These are phyloP conservation scores for Paedocypris sp. DNA, from an alignment of 2,113 vertebrate genomes.

Conservation along the genomic window DNA sequence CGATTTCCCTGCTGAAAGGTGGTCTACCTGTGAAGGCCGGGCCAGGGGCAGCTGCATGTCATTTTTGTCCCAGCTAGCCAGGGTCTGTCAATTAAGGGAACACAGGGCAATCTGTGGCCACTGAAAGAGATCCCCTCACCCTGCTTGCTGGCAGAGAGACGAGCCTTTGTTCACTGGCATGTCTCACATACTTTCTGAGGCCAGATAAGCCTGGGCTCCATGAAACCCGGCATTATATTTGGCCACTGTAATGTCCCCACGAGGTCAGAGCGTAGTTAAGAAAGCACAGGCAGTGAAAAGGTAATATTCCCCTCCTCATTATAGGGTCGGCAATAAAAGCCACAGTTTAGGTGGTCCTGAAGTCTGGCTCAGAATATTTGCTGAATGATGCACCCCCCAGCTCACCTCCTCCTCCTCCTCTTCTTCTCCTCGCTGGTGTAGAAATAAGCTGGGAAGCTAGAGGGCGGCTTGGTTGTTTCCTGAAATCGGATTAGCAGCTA, in stretches of 20 bases:
- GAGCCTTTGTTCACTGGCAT: slow-evolving; percentile 81
- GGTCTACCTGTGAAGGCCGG: slow-evolving; percentile 58
- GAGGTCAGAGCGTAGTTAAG: slow-evolving; percentile 61
- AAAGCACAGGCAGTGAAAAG: slow-evolving; percentile 62
- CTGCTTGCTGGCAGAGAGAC: slow-evolving; percentile 69
- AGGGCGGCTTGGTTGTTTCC: slow-evolving; percentile 60
- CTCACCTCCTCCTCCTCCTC: slow-evolving; percentile 26
- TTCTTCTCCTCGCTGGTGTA: slow-evolving; percentile 41
- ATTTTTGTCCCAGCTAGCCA: slow-evolving; percentile 58
- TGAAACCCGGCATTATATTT: slow-evolving; percentile 85
- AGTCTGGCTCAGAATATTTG: slow-evolving; percentile 60
- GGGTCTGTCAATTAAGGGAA: slow-evolving; percentile 79
- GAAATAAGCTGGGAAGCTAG: slow-evolving; percentile 51
- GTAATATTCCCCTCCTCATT: slow-evolving; percentile 66
- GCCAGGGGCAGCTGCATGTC: slow-evolving; percentile 60
- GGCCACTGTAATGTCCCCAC: slow-evolving; percentile 63
- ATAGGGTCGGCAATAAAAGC: slow-evolving; percentile 64
- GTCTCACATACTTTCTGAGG: slow-evolving; percentile 90
- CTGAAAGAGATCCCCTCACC: slow-evolving; percentile 87
- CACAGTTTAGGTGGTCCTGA: slow-evolving; percentile 59
- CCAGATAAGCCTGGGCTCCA: slow-evolving; percentile 77
- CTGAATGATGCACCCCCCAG: slow-evolving; percentile 58
- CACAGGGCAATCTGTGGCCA: slow-evolving; percentile 78
- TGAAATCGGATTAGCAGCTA: slow-evolving; percentile 73
- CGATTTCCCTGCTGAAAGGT: slow-evolving; percentile 72